These are phyloP conservation scores for Neocloeon triangulifer DNA, from an alignment of 1,140 invertebrate genomes.

Conservation along the genomic window DNA sequence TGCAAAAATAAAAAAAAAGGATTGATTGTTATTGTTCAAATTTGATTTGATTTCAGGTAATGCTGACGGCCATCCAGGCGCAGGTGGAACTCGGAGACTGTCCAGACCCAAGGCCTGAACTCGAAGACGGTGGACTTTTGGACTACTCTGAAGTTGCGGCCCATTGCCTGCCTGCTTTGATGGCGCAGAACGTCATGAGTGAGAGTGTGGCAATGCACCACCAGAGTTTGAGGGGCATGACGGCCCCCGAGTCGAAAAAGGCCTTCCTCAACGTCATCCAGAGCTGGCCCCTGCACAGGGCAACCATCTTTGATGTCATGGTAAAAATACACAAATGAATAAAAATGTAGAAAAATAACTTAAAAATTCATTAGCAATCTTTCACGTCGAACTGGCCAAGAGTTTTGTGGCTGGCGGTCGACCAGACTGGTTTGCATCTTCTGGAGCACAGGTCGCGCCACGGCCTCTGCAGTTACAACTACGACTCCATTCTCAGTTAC, in stretches of 20 bases:
- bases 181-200: conserved; percentile 44
- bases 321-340: no score
- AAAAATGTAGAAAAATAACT: no score
- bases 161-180: conserved; percentile 60
- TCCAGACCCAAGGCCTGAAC: conserved; percentile 27
- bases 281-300: conserved; percentile 77
- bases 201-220: conserved; percentile 71
- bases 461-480: conserved; percentile 73
- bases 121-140: no score
- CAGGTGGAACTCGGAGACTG: conserved; percentile 81
- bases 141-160: conserved; percentile 52
- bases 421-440: conserved; percentile 80
- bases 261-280: conserved; percentile 84
- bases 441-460: conserved; percentile 70
- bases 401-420: conserved; percentile 73
- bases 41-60: conserved; percentile 37
- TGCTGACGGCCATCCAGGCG: conserved; percentile 80
- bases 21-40: not conserved
- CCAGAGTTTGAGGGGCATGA: conserved; percentile 66
- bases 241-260: conserved; percentile 65
- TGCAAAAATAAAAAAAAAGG: not conserved
- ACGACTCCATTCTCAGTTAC: conserved; percentile 64
- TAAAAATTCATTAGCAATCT: no score
- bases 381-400: conserved; percentile 89
- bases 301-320: conserved; percentile 88